Evolutionary conservation across 2,888 invertebrate genomes (phyloP).

Genomic region (Hesperia comma): DNA sequence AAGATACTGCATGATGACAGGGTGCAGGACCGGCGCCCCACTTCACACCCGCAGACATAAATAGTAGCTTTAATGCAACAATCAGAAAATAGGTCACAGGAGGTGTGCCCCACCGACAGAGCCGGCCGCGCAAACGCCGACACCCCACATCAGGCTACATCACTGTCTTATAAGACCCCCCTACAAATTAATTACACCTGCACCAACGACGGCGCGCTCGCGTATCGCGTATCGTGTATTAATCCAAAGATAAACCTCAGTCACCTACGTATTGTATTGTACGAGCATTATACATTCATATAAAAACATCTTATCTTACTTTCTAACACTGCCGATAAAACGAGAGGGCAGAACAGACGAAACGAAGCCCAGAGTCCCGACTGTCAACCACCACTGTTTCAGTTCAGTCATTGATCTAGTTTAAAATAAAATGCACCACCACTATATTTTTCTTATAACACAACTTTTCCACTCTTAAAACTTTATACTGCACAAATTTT

Average conservation of each 20-base stretch:
- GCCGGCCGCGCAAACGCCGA: slow-evolving; percentile 68
- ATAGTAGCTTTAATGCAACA: slow-evolving; percentile 81
- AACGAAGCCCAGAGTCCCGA: slow-evolving; percentile 62
- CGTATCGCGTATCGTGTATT: slow-evolving; percentile 44
- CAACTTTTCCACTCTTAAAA: background rate
- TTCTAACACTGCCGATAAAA: slow-evolving; percentile 62
- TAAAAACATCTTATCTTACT: slow-evolving; percentile 62
- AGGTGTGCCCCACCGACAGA: slow-evolving; percentile 79
- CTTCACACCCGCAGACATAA: slow-evolving; percentile 75
- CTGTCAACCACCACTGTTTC: slow-evolving; percentile 62
- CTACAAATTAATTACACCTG: slow-evolving; percentile 59
- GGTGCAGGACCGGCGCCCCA: slow-evolving; percentile 71
- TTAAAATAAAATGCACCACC: slow-evolving; percentile 54
- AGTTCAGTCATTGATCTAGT: slow-evolving; percentile 70
- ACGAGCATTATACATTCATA: slow-evolving; percentile 51
- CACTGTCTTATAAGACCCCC: slow-evolving; percentile 60
- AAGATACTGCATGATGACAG: slow-evolving; percentile 56
- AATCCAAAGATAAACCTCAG: slow-evolving; percentile 44
- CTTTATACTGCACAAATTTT: slow-evolving; percentile 12
- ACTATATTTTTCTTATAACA: slow-evolving; percentile 36
- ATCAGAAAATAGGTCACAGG: slow-evolving; percentile 83
- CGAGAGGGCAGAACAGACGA: slow-evolving; percentile 63
- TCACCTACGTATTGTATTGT: slow-evolving; percentile 13
- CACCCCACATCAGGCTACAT: slow-evolving; percentile 64
- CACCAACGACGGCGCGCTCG: slow-evolving; percentile 37